Evolutionary conservation across 2,888 invertebrate genomes (phyloP).

Genomic region (Drosophila tanythrix): DNA sequence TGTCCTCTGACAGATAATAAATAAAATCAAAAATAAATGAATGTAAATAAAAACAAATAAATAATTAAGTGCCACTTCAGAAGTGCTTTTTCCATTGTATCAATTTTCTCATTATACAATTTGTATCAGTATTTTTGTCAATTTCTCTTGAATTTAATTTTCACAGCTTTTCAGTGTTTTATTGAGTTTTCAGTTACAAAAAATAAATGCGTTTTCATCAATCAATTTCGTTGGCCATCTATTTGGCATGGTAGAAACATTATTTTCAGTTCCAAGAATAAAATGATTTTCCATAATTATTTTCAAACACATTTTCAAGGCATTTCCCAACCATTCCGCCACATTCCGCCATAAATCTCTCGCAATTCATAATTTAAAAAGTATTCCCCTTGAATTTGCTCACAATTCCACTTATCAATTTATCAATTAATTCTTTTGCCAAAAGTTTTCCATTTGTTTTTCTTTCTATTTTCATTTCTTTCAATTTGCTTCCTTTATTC

Average conservation of each 20-base stretch:
- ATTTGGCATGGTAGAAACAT: background rate
- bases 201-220: background rate
- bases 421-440: slow-evolving; percentile 29
- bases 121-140: background rate
- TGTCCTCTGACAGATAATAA: background rate
- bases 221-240: background rate
- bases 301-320: background rate
- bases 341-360: background rate
- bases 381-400: slow-evolving; percentile 12
- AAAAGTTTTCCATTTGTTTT: slow-evolving; percentile 10
- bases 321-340: background rate
- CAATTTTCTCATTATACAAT: background rate
- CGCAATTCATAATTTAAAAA: background rate
- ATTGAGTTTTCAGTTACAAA: background rate
- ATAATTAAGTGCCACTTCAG: background rate
- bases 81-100: background rate
- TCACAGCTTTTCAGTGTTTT: background rate
- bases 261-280: background rate
- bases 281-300: background rate
- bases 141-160: background rate
- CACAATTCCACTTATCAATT: slow-evolving; percentile 43
- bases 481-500: slow-evolving; percentile 22
- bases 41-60: background rate
- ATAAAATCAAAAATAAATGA: background rate
- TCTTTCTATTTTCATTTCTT: background rate